Conservation (phyloP, 2,797 vertebrate genomes). For the Pantherophis vulpinus region DNA sequence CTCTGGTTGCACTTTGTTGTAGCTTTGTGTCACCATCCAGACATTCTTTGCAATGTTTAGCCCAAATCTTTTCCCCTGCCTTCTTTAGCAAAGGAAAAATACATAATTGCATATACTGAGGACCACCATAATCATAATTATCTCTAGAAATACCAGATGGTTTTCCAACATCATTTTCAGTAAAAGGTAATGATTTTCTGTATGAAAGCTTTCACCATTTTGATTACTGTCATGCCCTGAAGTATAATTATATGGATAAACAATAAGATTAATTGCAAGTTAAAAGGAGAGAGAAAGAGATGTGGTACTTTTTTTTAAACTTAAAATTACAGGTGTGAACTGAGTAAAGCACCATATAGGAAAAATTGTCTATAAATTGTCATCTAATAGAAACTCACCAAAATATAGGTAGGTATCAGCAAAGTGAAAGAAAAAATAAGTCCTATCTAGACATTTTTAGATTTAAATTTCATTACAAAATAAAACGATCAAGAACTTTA, state of each 20-base stretch:
- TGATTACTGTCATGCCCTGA: not conserved
- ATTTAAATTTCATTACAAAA: not conserved
- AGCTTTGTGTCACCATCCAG: not conserved
- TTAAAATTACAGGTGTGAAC: constrained; percentile 53
- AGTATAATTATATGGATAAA: not conserved
- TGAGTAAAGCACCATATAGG: constrained; percentile 28
- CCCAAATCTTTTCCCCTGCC: not conserved
- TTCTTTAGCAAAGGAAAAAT: not conserved
- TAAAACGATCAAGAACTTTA: not conserved
- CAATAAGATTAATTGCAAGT: constrained; percentile 26
- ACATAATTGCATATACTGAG: not conserved
- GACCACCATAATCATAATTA: not conserved
- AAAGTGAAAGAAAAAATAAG: not conserved
- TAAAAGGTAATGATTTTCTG: not conserved
- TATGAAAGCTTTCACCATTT: not conserved
- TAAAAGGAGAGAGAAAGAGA: not conserved
- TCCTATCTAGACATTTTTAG: not conserved
- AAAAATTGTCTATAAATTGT: constrained; percentile 35
- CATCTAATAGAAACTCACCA: constrained; percentile 56
- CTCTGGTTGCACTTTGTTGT: not conserved
- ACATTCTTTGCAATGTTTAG: not conserved
- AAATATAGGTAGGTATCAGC: not conserved
- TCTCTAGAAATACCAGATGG: not conserved
- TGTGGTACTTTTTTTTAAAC: constrained; percentile 1
- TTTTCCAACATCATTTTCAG: not conserved